These are phyloP conservation scores for Hydrochoerus hydrochaeris DNA, from an alignment of 2,113 vertebrate species.

Conservation along the genomic window DNA sequence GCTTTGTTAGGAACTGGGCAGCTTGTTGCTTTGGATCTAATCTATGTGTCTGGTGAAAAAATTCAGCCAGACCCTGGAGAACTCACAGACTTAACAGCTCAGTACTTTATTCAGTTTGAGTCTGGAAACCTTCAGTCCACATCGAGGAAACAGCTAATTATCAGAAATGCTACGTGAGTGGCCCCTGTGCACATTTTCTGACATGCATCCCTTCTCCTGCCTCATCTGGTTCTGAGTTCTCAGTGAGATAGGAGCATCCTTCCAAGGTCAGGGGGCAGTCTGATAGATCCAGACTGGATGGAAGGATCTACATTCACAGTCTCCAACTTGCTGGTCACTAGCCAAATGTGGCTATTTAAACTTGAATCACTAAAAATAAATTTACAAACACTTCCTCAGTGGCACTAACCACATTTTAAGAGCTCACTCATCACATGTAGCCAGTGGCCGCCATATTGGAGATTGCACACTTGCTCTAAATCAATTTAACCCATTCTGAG, in stretches of 20 bases:
- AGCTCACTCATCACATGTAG: not conserved
- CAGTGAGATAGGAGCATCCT: not conserved
- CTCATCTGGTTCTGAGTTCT: not conserved
- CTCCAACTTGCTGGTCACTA: not conserved
- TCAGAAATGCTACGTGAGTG: constrained; percentile 92
- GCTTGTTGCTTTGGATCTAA: constrained; percentile 89
- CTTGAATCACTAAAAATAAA: not conserved
- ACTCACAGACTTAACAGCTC: constrained; percentile 87
- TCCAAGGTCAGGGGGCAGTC: not conserved
- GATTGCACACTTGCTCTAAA: accelerated
- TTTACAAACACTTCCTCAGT: not conserved
- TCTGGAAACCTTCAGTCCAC: constrained; percentile 87
- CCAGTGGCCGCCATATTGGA: accelerated
- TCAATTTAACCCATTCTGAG: not conserved
- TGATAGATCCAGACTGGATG: not conserved
- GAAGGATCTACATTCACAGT: not conserved
- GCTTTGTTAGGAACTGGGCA: constrained; percentile 89
- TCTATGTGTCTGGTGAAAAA: constrained; percentile 87
- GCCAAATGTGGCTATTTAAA: not conserved
- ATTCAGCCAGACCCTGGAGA: constrained; percentile 85
- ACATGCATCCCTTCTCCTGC: accelerated
- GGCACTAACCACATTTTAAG: not conserved
- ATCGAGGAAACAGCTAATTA: constrained; percentile 85
- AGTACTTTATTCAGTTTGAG: constrained; percentile 90
- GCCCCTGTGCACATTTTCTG: accelerated